Base-by-base conservation (phyloP, 2,797 vertebrate species). In the Myripristis jacobus region DNA sequence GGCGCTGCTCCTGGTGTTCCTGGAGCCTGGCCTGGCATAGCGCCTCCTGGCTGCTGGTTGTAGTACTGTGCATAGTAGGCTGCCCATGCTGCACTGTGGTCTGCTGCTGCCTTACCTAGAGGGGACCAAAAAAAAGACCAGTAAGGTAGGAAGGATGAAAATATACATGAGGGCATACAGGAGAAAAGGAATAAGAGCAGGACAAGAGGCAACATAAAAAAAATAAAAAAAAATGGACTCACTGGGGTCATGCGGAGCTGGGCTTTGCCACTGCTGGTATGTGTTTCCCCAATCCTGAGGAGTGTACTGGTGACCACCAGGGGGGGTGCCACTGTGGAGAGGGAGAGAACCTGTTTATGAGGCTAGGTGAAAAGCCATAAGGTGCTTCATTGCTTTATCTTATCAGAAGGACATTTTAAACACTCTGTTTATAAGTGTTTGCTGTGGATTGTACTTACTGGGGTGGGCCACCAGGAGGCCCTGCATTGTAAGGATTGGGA, bases 51-150 rank as follows among this genome's bases (percentile, higher is more conserved):
- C 85, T 96, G 96, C 85, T 98, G 97, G 73, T 96, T 95, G 61
- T 98, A 98, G 83, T 96, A 98, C 87, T 98, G 97, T 19, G 96
- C 95, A 53, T 98, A 98, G 83, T 98, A 98, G 4, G 97, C 97
- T 18, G 96, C 97, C 97, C 97, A 98, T 52, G 97, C 96, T 2
- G 96, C 96, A 0, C 96, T 97, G 0, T 95, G 96, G 82, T 98
- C 97, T 8, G 94, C 92, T 0, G 95, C 94, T 6, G 92, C 92
- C 84, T 98, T 98, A 81, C 86, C 96, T 98, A 73, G 0, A 2
- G 2, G 3, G 3, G 0, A n/a, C n/a, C 4, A 31, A n/a, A 25
- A 36, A 4, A 19, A 0, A 11, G 18, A 15, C 2, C 6, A n/a
- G 13, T n/a, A 7, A 18, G 6, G 1, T 2, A 2, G 0, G 15